Evolutionary conservation across 2,888 invertebrate genomes (phyloP).

Genomic region (Ferrisia virgata): DNA sequence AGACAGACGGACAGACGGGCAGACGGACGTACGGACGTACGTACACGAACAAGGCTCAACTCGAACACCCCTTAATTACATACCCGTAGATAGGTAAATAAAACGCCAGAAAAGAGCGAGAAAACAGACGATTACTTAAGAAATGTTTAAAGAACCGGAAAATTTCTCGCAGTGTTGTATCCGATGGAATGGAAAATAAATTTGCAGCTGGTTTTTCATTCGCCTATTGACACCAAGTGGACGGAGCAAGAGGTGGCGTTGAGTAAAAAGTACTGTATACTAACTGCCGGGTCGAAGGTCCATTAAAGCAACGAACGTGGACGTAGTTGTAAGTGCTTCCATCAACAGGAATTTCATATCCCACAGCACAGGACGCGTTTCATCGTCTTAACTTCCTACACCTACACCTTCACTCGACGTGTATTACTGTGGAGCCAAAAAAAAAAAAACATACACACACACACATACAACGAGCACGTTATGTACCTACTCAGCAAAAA

Average conservation of each 20-base stretch:
- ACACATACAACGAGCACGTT: not conserved
- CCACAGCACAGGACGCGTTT: not conserved
- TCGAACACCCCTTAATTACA: not conserved
- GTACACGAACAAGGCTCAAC: not conserved
- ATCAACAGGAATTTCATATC: not conserved
- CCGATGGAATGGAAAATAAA: not conserved
- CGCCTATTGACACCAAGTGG: too few relatives aligned
- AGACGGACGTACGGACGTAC: not conserved
- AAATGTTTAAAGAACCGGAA: constrained; percentile 9
- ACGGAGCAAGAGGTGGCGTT: too few relatives aligned
- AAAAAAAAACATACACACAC: too few relatives aligned
- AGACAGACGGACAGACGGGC: not conserved
- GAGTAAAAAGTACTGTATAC: not conserved
- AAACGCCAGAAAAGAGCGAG: not conserved
- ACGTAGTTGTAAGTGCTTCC: not conserved
- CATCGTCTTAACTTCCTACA: not conserved
- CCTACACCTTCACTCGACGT: too few relatives aligned
- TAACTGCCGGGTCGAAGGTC: not conserved
- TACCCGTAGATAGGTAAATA: not conserved
- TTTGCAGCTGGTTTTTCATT: not conserved
- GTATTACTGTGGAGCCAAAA: too few relatives aligned
- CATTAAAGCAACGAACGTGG: not conserved
- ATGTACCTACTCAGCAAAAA: not conserved
- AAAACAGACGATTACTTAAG: not conserved
- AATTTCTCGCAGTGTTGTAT: not conserved